Evolutionary conservation across 2,113 vertebrate species (phyloP), one percentile per base, ranked within the genome.

Genomic region (Platysternon megacephalum): DNA sequence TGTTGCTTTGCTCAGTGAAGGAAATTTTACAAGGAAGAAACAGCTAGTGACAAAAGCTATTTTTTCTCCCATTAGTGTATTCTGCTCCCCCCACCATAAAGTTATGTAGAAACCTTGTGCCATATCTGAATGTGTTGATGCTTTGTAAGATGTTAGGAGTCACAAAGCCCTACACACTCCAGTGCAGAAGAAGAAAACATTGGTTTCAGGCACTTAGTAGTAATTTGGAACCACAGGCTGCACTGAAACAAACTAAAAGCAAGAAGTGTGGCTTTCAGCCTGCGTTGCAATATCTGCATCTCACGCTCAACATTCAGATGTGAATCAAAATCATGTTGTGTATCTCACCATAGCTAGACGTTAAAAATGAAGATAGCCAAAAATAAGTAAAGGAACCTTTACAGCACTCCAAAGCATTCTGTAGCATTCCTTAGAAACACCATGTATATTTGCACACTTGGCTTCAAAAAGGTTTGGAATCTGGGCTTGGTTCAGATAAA

Each of bases 161-260:
- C 58, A 26, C 29, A 35, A 21, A 93, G 76, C 16, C 58, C 88
- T 95, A 91, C 79, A 88, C 52, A 8, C 55, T 93, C 94, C 94
- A 93, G 44, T 42, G 72, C 19, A 88, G 35, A 93, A 85, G 81
- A 95, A 86, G 87, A 85, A 61, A 88, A 93, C 87, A 39, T 32
- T 92, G 17, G 0, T 79, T 96, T 94, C 81, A 65, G 22, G 52
- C 35, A 32, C 48, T 93, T 88, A 32, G 91, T 94, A 97, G 91
- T 92, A 81, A 82, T 88, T 44, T 86, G 79, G 82, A 46, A 86
- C 65, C 65, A 93, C 26, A 78, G 85, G 48, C 74, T 96, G 65
- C 84, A 39, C 44, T 32, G 76, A 13, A 89, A 52, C 21, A 86
- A 94, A 84, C 12, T 28, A 87, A 78, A n/a, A 85, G 72, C 68